These are phyloP conservation scores for Xestia c-nigrum DNA, from an alignment of 2,888 invertebrate genomes.

Conservation along the genomic window DNA sequence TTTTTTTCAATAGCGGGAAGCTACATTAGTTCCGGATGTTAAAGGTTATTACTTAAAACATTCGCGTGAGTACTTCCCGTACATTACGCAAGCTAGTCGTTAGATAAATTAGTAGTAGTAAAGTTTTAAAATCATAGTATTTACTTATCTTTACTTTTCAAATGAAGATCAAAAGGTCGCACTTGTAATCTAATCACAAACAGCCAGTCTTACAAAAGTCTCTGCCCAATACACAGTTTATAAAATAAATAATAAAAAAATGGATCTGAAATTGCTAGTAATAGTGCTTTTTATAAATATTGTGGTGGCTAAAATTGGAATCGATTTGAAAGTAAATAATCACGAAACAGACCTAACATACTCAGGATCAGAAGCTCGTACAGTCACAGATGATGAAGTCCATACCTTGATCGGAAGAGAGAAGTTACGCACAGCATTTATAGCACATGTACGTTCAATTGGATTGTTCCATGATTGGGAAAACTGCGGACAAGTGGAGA, in stretches of 20 bases:
- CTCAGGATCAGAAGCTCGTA: slow-evolving; percentile 71
- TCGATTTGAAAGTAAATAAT: slow-evolving; percentile 75
- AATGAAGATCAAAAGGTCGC: neutral
- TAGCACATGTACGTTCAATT: neutral
- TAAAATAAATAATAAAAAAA: slow-evolving; percentile 1
- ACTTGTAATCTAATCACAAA: neutral
- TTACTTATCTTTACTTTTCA: neutral
- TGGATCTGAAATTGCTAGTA: slow-evolving; percentile 32
- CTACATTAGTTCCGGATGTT: too few relatives aligned
- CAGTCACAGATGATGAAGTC: slow-evolving; percentile 73
- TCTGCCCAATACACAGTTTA: neutral
- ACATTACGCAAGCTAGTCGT: neutral
- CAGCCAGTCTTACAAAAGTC: neutral
- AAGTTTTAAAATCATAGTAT: neutral
- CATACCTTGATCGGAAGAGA: slow-evolving; percentile 65
- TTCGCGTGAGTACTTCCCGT: too few relatives aligned
- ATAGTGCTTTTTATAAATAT: slow-evolving; percentile 33
- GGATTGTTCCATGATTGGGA: neutral
- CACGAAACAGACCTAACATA: slow-evolving; percentile 68
- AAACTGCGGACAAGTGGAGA: slow-evolving; percentile 76
- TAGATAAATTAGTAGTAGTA: neutral
- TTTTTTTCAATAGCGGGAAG: too few relatives aligned
- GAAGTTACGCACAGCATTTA: slow-evolving; percentile 58
- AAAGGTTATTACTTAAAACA: too few relatives aligned
- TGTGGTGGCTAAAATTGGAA: slow-evolving; percentile 40